Conservation (phyloP, 2,113 vertebrate species). For the Perca schrenkii region DNA sequence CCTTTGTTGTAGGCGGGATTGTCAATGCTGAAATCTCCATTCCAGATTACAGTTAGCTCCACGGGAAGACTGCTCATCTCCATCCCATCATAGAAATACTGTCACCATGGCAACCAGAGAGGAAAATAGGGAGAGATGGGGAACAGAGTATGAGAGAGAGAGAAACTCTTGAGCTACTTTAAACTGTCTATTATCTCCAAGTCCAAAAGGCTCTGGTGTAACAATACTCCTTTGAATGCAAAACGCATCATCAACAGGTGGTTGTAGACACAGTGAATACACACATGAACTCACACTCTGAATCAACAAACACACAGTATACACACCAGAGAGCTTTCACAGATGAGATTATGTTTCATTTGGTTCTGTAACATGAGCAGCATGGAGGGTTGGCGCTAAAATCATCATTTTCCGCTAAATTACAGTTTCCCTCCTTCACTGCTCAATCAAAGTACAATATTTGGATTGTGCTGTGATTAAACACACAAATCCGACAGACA, state of each 20-base stretch:
- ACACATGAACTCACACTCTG: not conserved
- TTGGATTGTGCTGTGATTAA: constrained; percentile 71
- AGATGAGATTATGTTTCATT: constrained; percentile 50
- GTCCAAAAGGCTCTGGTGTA: constrained; percentile 27
- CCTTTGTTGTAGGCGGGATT: constrained; percentile 98
- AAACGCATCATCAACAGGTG: constrained; percentile 62
- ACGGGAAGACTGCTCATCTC: constrained; percentile 97
- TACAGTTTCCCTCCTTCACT: constrained; percentile 66
- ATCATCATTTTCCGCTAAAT: constrained; percentile 74
- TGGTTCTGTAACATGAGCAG: constrained; percentile 56
- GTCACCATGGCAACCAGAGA: constrained; percentile 64
- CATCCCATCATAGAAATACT: constrained; percentile 98
- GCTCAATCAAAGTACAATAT: constrained; percentile 77
- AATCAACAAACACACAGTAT: constrained; percentile 4
- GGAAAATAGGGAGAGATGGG: constrained; percentile 35
- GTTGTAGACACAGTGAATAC: constrained; percentile 17
- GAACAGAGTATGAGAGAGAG: constrained; percentile 22
- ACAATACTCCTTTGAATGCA: constrained; percentile 27
- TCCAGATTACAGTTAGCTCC: constrained; percentile 98
- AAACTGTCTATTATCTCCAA: constrained; percentile 52
- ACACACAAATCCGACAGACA: constrained; percentile 50
- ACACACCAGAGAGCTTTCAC: constrained; percentile 32
- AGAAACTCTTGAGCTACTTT: constrained; percentile 44
- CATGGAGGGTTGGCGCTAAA: constrained; percentile 48
- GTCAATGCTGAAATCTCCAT: constrained; percentile 98